These are phyloP conservation scores for Calameuta pallipes DNA, from an alignment of 2,888 invertebrate genomes.

Conservation along the genomic window DNA sequence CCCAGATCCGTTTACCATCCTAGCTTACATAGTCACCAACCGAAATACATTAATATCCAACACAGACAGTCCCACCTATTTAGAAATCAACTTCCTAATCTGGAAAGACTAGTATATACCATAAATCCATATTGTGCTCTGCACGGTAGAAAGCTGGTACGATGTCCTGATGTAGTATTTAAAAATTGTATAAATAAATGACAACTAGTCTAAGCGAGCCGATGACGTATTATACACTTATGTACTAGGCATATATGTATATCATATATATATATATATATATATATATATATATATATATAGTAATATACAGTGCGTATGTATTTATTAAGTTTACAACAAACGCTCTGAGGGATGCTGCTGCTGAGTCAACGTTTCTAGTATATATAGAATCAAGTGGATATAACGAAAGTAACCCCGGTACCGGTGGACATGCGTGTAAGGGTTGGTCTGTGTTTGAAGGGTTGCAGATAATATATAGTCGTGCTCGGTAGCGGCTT, in stretches of 20 bases:
- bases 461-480: slow-evolving; percentile 53
- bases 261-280: too few species aligned
- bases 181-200: background rate
- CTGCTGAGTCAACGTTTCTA: background rate
- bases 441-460: slow-evolving; percentile 45
- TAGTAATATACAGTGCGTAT: background rate
- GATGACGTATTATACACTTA: too few species aligned
- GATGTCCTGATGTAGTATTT: background rate
- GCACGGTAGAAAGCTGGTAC: background rate
- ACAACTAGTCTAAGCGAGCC: too few species aligned
- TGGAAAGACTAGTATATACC: background rate
- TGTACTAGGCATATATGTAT: too few species aligned
- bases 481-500: slow-evolving; percentile 43
- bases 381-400: slow-evolving; percentile 1
- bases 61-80: background rate
- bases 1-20: slow-evolving; percentile 31
- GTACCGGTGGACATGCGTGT: slow-evolving; percentile 10
- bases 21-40: background rate
- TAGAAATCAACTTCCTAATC: background rate
- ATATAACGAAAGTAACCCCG: slow-evolving; percentile 18
- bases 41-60: background rate
- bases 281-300: too few species aligned
- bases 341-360: background rate
- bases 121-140: background rate
- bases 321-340: background rate